phyloP scores from a whole-genome alignment of 2,113 vertebrate species.

The Tinamus guttatus region DNA sequence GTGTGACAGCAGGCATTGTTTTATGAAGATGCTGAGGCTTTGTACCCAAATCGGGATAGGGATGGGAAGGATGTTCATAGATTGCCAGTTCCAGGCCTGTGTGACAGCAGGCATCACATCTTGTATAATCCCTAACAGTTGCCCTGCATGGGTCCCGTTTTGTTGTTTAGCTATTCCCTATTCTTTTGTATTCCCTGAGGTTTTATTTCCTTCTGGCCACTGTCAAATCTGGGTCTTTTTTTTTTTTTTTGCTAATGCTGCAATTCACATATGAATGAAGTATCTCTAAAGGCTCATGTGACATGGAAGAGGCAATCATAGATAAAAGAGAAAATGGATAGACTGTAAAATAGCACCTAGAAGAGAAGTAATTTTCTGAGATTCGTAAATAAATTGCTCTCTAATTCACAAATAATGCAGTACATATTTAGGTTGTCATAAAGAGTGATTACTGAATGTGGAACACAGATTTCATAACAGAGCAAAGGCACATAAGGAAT shows the following conservation, averaged over 20 bases:
- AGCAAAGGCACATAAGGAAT: not conserved
- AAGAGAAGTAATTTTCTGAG: slow-evolving; percentile 44
- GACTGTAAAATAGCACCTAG: not conserved
- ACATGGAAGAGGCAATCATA: not conserved
- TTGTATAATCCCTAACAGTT: not conserved
- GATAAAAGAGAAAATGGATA: slow-evolving; percentile 25
- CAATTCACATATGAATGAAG: not conserved
- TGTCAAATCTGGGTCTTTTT: not conserved
- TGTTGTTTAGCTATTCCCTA: not conserved
- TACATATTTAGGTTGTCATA: slow-evolving; percentile 17
- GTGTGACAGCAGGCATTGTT: not conserved
- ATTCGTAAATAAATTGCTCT: slow-evolving; percentile 44
- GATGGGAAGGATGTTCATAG: not conserved
- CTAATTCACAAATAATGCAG: slow-evolving; percentile 52
- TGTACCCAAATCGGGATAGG: not conserved
- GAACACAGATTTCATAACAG: not conserved
- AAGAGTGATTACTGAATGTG: slow-evolving; percentile 38
- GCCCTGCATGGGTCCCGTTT: not conserved
- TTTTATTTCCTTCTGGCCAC: not conserved
- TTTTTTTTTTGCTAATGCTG: not conserved
- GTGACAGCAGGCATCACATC: not conserved
- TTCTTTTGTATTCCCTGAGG: not conserved
- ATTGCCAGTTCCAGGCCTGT: not conserved
- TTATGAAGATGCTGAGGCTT: not conserved
- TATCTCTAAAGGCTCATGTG: not conserved